Conservation (phyloP, 1,140 invertebrate genomes). For the Leptestheria dahalacensis region DNA sequence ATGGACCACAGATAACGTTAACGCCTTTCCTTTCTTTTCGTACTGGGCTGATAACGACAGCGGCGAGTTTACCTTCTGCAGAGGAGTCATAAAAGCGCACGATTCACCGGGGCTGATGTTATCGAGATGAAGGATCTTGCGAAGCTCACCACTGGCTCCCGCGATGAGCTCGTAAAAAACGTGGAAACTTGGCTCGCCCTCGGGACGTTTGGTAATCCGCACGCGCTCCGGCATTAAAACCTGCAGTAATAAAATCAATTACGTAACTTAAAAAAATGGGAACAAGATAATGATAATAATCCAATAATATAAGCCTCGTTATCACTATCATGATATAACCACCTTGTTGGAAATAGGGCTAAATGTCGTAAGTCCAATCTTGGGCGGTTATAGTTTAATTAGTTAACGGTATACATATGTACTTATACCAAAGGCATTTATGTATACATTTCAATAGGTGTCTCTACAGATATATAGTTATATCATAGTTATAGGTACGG, state of each 20-base stretch:
- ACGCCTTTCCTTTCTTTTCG: neutral
- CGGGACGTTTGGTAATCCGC: constrained; percentile 47
- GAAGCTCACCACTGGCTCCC: constrained; percentile 54
- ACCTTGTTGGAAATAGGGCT: too few relatives aligned
- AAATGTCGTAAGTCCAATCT: too few relatives aligned
- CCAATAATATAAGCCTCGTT: too few relatives aligned
- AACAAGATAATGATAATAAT: neutral
- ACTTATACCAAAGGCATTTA: too few relatives aligned
- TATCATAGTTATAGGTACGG: too few relatives aligned
- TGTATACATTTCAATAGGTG: too few relatives aligned
- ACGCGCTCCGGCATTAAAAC: constrained; percentile 55
- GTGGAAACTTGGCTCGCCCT: constrained; percentile 63
- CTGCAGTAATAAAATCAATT: constrained; percentile 28
- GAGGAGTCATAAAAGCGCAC: constrained; percentile 59
- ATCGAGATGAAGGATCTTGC: constrained; percentile 68
- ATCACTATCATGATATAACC: too few relatives aligned
- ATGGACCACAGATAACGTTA: too few relatives aligned
- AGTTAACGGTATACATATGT: too few relatives aligned
- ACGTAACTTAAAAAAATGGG: neutral
- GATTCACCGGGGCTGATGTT: constrained; percentile 51
- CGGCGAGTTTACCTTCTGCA: constrained; percentile 41
- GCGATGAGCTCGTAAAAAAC: constrained; percentile 66
- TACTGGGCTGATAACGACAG: neutral
- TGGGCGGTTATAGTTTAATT: too few relatives aligned
- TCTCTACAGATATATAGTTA: too few relatives aligned